Evolutionary conservation across 2,113 vertebrate genomes (phyloP).

Genomic region (Dunckerocampus dactyliophorus): DNA sequence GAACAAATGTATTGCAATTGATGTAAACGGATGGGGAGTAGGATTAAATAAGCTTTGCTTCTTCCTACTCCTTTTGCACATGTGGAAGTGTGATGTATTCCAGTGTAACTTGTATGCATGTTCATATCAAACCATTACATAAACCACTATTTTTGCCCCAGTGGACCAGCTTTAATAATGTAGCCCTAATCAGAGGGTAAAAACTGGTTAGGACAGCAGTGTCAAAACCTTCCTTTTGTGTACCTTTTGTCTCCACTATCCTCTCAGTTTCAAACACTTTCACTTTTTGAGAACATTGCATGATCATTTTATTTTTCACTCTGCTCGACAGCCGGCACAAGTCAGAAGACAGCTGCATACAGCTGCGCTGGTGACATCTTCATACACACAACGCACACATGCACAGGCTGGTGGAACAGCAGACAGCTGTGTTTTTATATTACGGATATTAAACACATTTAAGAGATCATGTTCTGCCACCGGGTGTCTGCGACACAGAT

Average conservation of each 20-base stretch:
- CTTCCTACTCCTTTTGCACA: no score
- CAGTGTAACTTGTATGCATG: no score
- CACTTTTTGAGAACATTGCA: conserved; percentile 14
- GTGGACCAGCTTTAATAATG: not conserved
- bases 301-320: conserved; percentile 14
- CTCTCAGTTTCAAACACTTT: conserved; percentile 22
- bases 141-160: no score
- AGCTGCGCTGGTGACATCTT: conserved; percentile 35
- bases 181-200: conserved; percentile 9
- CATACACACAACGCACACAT: conserved; percentile 11
- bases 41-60: no score
- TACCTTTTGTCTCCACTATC: conserved; percentile 5
- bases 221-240: conserved; percentile 20
- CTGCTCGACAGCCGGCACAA: not conserved
- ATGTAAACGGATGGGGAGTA: no score
- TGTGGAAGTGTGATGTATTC: no score
- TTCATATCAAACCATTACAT: no score
- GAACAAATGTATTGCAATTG: no score
- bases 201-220: conserved; percentile 34
- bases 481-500: not conserved
- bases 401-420: conserved; percentile 3
- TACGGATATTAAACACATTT: not conserved
- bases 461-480: not conserved
- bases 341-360: conserved; percentile 42
- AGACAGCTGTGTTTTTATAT: conserved; percentile 19